phyloP scores from a whole-genome alignment of 1,140 invertebrate species.

The Sycobia sp. region DNA sequence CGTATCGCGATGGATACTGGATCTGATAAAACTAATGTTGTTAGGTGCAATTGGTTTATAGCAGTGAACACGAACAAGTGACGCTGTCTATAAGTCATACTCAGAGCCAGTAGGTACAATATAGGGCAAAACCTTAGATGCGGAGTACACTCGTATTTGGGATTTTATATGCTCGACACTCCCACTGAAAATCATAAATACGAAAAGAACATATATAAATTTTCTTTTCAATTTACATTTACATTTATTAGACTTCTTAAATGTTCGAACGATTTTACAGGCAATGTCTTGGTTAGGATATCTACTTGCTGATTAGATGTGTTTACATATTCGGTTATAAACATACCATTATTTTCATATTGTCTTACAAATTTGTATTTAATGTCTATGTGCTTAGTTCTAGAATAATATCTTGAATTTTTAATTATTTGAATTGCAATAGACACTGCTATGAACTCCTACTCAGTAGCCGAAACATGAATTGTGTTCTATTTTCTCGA shows the following conservation, averaged over 20 bases:
- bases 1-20: too few relatives aligned
- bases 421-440: conserved; percentile 26
- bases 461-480: conserved; percentile 26
- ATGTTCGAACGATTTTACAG: conserved; percentile 5
- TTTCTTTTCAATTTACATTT: background rate
- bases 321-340: conserved; percentile 36
- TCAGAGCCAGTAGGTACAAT: too few relatives aligned
- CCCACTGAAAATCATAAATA: background rate
- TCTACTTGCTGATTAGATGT: conserved; percentile 14
- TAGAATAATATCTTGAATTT: conserved; percentile 28
- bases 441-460: background rate
- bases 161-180: background rate
- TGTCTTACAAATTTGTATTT: conserved; percentile 41
- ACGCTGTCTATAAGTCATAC: too few relatives aligned
- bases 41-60: too few relatives aligned
- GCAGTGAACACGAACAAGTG: too few relatives aligned
- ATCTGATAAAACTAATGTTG: too few relatives aligned
- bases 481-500: conserved; percentile 41
- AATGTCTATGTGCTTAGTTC: conserved; percentile 45
- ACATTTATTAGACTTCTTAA: conserved; percentile 4
- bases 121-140: too few relatives aligned
- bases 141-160: too few relatives aligned
- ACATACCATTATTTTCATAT: conserved; percentile 24
- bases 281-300: conserved; percentile 23
- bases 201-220: background rate